Evolutionary conservation across 1,140 invertebrate genomes (phyloP), one percentile per base, ranked within the genome.

Genomic region (Caenorhabditis brenneri): DNA sequence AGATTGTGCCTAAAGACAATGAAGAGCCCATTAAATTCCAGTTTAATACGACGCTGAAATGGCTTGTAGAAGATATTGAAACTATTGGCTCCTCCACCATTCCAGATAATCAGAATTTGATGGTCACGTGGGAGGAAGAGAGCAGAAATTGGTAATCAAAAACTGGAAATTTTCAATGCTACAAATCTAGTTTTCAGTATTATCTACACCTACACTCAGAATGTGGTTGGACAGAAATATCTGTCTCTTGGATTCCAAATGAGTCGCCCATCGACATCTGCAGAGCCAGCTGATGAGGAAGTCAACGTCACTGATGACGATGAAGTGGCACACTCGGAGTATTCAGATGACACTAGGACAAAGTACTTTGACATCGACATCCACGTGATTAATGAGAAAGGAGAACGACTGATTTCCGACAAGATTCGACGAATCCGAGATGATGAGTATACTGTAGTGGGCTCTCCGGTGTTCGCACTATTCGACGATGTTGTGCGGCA

Each of bases 191-290:
- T 65, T 65, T 65, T 65, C 58, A 65, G 58, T 19, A 33, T 74
- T 0, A 74, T 74, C 36, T 74, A 42, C 36, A 42, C 65, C n/a
- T 74, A 74, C n/a, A 74, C 65, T 1, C 65, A 74, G n/a, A 29
- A 42, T 0, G 24, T 74, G 6, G 36, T 46, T 24, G 65, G 65
- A 10, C 2, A 42, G 22, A 74, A 74, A 24, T 74, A 74, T n/a
- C 7, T 74, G 2, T 74, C 65, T 24, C n/a, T 74, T 1, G 65
- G 65, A 12, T 74, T 74, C 22, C 65, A 74, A 24, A 42, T 74
- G 36, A 46, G 29, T n/a, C 36, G 65, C 12, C 58, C 58, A 36
- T 65, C 58, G 3, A 65, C 58, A 2, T 65, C 58, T 0, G 19
- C 29, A 3, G 12, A 12, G 2, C 2, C 9, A 19, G 24, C 53